Evolutionary conservation across 2,797 vertebrate species (phyloP).

Genomic region (Clarias platycephalus): DNA sequence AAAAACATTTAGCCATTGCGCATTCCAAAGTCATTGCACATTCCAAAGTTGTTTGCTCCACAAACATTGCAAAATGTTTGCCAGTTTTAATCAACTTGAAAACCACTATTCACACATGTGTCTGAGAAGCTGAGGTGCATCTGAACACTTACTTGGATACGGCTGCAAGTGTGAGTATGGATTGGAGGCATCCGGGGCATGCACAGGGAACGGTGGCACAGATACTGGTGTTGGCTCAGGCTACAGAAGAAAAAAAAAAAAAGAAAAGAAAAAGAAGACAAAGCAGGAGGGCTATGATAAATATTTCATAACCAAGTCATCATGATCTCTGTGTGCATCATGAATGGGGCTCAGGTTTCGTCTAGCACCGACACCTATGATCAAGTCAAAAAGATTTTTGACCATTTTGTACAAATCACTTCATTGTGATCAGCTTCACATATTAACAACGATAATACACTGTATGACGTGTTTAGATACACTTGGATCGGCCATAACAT

Average conservation of each 20-base stretch:
- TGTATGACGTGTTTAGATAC: not conserved
- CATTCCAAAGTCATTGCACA: not conserved
- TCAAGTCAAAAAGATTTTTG: not conserved
- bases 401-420: not conserved
- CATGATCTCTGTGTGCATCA: not conserved
- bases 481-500: too few relatives aligned
- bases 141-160: conserved; percentile 86
- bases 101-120: not conserved
- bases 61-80: conserved; percentile 43
- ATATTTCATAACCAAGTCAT: not conserved
- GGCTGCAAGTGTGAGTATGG: conserved; percentile 77
- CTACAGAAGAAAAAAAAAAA: conserved; percentile 62
- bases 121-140: not conserved
- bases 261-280: not conserved
- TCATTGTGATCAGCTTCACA: not conserved
- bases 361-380: conserved; percentile 20
- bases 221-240: conserved; percentile 76
- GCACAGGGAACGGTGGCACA: conserved; percentile 70
- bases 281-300: not conserved
- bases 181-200: conserved; percentile 65
- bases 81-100: not conserved
- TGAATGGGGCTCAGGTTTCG: not conserved
- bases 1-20: not conserved
- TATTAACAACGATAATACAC: not conserved
- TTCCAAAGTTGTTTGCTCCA: not conserved